phyloP scores from a whole-genome alignment of 2,888 invertebrate species.

The Apamea monoglypha region DNA sequence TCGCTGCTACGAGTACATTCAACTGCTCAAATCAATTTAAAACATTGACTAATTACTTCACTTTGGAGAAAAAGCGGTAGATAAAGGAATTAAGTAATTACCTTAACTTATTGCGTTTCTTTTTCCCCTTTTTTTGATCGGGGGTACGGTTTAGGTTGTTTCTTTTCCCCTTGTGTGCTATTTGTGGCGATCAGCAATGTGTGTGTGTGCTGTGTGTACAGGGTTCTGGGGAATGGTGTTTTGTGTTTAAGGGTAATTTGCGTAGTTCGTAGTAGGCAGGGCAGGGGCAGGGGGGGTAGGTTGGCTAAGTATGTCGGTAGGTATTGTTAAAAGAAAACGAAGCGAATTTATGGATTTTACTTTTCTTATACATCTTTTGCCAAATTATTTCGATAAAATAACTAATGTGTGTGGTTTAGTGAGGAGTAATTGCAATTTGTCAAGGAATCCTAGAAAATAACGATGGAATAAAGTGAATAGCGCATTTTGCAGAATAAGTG shows the following conservation, averaged over 20 bases:
- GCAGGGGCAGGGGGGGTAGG: no score
- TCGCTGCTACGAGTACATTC: conserved; percentile 7
- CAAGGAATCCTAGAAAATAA: no score
- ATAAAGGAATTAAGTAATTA: conserved; percentile 58
- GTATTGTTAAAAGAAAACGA: not conserved
- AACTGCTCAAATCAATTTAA: conserved; percentile 65
- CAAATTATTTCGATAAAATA: no score
- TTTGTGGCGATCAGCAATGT: conserved; percentile 21
- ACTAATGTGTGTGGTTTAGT: no score
- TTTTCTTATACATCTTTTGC: no score
- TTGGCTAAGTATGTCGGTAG: no score
- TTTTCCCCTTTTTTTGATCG: conserved; percentile 26
- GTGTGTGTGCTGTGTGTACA: not conserved
- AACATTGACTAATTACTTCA: conserved; percentile 60
- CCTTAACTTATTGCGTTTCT: conserved; percentile 33
- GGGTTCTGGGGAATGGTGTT: not conserved
- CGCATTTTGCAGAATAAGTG: no score
- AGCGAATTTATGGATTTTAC: not conserved
- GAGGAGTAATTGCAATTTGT: no score
- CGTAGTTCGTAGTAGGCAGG: not conserved
- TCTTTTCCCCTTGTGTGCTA: conserved; percentile 18
- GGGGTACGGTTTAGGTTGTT: conserved; percentile 17
- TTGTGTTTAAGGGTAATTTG: not conserved
- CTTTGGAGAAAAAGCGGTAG: conserved; percentile 29
- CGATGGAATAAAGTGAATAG: no score